Conservation (phyloP, 2,797 vertebrate species). For the Philypnodon macrostomus region DNA sequence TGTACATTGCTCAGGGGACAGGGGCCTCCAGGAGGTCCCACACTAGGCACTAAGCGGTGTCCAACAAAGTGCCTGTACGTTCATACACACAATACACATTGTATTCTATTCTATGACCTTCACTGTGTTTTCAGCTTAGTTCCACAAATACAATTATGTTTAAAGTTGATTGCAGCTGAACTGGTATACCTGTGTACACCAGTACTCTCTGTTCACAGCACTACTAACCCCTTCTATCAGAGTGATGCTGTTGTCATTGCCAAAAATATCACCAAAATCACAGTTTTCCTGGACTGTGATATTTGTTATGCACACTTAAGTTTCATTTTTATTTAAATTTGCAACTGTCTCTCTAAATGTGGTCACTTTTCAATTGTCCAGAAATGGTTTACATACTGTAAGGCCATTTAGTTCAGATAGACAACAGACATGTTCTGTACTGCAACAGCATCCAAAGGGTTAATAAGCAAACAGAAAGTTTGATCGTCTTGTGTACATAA, state of each 20-base stretch:
- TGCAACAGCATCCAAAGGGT: constrained; percentile 3
- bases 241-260: not conserved
- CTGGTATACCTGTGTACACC: not conserved
- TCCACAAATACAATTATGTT: constrained; percentile 31
- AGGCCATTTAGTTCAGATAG: not conserved
- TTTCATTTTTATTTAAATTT: no score
- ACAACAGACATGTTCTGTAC: constrained; percentile 4
- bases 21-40: constrained; percentile 79
- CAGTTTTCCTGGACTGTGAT: no score
- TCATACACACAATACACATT: constrained; percentile 32
- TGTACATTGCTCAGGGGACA: constrained; percentile 83
- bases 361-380: not conserved
- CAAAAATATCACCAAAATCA: no score
- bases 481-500: constrained; percentile 13
- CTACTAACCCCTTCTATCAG: no score
- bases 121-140: constrained; percentile 31
- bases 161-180: constrained; percentile 9
- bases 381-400: not conserved
- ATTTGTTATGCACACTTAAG: no score
- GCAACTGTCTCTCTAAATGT: not conserved
- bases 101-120: constrained; percentile 48
- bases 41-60: constrained; percentile 56
- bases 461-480: constrained; percentile 5
- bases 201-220: no score
- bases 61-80: constrained; percentile 64